Evolutionary conservation across 2,113 vertebrate genomes (phyloP).

Genomic region (Barbus barbus): DNA sequence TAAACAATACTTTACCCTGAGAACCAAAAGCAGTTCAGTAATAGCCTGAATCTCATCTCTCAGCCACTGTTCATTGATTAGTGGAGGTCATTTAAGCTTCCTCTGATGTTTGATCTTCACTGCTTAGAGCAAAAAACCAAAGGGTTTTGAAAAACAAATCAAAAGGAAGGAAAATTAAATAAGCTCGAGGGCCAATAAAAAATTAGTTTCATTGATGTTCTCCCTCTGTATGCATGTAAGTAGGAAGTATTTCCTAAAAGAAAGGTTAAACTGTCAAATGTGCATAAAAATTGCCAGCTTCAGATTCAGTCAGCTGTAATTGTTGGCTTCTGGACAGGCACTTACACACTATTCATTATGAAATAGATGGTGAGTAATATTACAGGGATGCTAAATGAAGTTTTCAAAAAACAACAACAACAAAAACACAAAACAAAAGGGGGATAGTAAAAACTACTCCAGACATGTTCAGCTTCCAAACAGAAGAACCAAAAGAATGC

Average conservation of each 20-base stretch:
- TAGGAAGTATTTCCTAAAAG: conserved; percentile 37
- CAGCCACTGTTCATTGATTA: conserved; percentile 12
- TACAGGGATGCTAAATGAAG: not conserved
- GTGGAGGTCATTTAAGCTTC: conserved; percentile 23
- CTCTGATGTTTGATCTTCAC: conserved; percentile 31
- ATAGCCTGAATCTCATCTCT: conserved; percentile 14
- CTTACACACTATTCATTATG: conserved; percentile 13
- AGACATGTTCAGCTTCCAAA: too few species aligned
- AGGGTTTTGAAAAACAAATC: conserved; percentile 33
- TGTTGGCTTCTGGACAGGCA: conserved; percentile 13
- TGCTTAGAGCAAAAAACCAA: not conserved
- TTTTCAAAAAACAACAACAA: too few species aligned
- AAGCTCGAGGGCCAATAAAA: conserved; percentile 38
- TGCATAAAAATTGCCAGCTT: conserved; percentile 16
- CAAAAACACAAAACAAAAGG: too few species aligned
- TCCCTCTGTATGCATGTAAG: conserved; percentile 24
- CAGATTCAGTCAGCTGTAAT: conserved; percentile 29
- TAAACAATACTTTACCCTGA: not conserved
- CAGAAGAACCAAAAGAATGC: not conserved
- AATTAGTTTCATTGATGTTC: conserved; percentile 36
- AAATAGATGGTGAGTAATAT: not conserved
- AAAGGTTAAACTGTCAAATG: conserved; percentile 42
- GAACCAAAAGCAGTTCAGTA: not conserved
- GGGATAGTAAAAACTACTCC: not conserved
- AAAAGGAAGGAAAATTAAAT: conserved; percentile 39